Conservation (phyloP, 1,140 invertebrate species). For the Sycophila sp. region DNA sequence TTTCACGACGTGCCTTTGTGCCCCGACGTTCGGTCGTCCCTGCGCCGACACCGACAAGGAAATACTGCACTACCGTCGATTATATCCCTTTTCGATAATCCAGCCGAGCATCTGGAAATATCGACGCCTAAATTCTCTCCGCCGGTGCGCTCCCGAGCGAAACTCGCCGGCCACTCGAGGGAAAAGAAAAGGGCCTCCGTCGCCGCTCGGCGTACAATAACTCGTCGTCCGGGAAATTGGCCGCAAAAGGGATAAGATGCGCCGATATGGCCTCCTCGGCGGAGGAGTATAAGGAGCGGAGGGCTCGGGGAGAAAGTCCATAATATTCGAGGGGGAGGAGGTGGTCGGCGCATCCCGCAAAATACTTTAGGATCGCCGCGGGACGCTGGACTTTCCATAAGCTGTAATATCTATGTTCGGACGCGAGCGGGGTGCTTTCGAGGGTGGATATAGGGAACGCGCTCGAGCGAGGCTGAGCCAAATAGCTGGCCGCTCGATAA, state of each 20-base stretch:
- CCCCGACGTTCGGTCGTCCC: no score
- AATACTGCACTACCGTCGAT: no score
- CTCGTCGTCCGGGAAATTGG: not conserved
- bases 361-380: slow-evolving; percentile 14
- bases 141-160: no score
- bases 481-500: slow-evolving; percentile 40
- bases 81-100: no score
- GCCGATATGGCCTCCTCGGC: not conserved
- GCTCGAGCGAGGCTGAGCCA: slow-evolving; percentile 32
- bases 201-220: slow-evolving; percentile 11
- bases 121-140: no score
- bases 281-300: not conserved
- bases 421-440: slow-evolving; percentile 7
- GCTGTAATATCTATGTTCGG: slow-evolving; percentile 30
- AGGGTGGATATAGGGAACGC: no score
- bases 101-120: no score
- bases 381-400: slow-evolving; percentile 21
- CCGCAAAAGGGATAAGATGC: not conserved
- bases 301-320: not conserved
- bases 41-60: no score
- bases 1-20: slow-evolving; percentile 10
- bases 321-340: not conserved
- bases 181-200: no score
- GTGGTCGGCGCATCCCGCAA: not conserved
- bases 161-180: no score